Base-by-base conservation (phyloP, 2,888 invertebrate species). In the Allacma fusca region DNA sequence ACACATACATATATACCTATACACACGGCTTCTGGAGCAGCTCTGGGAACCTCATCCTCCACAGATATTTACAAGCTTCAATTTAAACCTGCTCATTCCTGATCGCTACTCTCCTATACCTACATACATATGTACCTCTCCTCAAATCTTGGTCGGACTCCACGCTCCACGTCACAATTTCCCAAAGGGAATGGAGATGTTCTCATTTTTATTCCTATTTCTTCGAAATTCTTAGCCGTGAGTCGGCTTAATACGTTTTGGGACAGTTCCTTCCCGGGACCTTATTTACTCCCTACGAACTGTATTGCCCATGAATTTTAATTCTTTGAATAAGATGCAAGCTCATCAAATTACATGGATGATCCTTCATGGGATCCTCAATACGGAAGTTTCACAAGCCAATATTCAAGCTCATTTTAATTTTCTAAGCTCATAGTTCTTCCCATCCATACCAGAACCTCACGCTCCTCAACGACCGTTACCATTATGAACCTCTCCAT, bases 321-420 rank as follows among this genome's bases (percentile, higher is more conserved):
- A 34, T 34, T 34, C 34, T 34, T 34, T n/a, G n/a, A n/a, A n/a
- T n/a, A n/a, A n/a, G n/a, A n/a, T 5, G 13, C 40, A 9, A 13
- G 13, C 19, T 50, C 16, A 50, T 13, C 16, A 50, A 5, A 50
- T 50, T 50, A 50, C 50, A 50, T 50, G 50, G 9, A 9, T 50
- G 50, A 50, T 50, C 50, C 16, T 50, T 16, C 50, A 50, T 50
- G 50, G 50, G 50, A 50, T 50, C 16, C 16, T 16, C 50, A 12
- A 50, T 16, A 50, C 50, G 50, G 50, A 50, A 50, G 50, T 50
- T 50, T 50, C 50, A 50, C 19, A 50, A 50, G 5, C 50, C 50
- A 50, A 34, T 34, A 7, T 34, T 9, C 34, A 34, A 7, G n/a
- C n/a, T n/a, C n/a, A n/a, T n/a, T n/a, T n/a, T n/a, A n/a, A n/a